Evolutionary conservation across 2,888 invertebrate genomes (phyloP).

Genomic region (Coelinius sp.): DNA sequence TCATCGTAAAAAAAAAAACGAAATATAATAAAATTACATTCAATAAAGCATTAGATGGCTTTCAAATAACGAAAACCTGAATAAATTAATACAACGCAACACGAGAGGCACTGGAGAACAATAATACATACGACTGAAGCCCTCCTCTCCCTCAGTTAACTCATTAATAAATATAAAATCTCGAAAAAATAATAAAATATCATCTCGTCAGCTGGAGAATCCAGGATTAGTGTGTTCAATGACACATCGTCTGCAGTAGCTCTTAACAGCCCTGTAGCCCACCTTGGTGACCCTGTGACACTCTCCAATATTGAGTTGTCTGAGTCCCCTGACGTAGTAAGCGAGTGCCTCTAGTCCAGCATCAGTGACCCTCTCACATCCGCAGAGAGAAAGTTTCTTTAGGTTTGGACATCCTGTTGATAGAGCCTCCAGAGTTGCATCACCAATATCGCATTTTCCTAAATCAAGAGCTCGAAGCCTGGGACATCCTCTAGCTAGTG

Average conservation of each 20-base stretch:
- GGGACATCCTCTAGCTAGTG: conserved; percentile 88
- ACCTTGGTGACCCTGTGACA: conserved; percentile 87
- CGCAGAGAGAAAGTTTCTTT: conserved; percentile 89
- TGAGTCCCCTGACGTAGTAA: conserved; percentile 89
- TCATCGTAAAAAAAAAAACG: conserved; percentile 1
- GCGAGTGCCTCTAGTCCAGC: conserved; percentile 90
- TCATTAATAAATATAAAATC: conserved; percentile 58
- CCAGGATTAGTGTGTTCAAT: conserved; percentile 97
- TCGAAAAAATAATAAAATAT: conserved; percentile 35
- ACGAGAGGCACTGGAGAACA: conserved; percentile 7
- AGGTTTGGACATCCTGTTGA: conserved; percentile 92
- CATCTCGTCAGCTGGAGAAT: conserved; percentile 75
- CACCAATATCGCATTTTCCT: conserved; percentile 94
- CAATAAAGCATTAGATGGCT: conserved; percentile 3
- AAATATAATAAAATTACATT: conserved; percentile 14
- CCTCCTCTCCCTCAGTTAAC: conserved; percentile 16
- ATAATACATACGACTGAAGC: no score
- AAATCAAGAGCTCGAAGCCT: conserved; percentile 89
- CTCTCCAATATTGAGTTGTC: conserved; percentile 94
- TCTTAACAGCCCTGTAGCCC: conserved; percentile 92
- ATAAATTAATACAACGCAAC: conserved; percentile 28
- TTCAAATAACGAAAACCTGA: conserved; percentile 10
- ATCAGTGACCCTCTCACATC: conserved; percentile 93
- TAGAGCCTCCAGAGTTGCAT: conserved; percentile 87
- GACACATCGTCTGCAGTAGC: conserved; percentile 92